Percentiles rank a stretch among this genome's conserved stretches.
phyloP scores from a whole-genome alignment of 2,113 vertebrate species.

The Eulemur rufifrons region DNA sequence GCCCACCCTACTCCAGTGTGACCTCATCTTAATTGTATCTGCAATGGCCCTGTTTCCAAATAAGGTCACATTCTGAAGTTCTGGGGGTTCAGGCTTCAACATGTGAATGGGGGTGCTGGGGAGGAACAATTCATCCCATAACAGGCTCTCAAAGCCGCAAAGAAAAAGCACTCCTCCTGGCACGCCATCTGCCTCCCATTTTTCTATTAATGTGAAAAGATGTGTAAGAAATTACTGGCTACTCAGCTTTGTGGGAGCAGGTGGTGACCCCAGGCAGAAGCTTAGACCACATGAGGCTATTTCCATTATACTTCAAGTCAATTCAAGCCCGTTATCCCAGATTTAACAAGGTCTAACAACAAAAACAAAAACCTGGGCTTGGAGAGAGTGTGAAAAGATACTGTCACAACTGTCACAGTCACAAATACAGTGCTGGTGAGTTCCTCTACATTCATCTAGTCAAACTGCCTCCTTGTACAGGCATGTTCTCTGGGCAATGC shows the following conservation, averaged over 20 bases:
- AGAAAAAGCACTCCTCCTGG: slow-evolving; percentile 10
- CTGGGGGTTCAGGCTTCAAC: neutral
- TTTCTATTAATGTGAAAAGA: slow-evolving; percentile 53
- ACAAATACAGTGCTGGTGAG: neutral
- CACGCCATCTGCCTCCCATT: slow-evolving; percentile 27
- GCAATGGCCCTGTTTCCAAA: slow-evolving; percentile 1
- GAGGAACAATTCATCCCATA: neutral
- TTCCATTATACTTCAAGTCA: neutral
- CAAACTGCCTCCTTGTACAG: rapidly evolving
- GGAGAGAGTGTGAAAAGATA: neutral
- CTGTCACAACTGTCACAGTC: neutral
- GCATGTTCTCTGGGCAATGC: rapidly evolving
- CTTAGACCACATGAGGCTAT: neutral
- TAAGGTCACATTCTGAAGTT: neutral
- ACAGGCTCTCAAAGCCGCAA: slow-evolving; percentile 26
- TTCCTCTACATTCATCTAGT: rapidly evolving
- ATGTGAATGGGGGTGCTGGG: neutral
- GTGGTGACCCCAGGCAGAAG: slow-evolving; percentile 55
- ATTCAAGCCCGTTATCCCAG: neutral
- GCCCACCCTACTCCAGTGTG: neutral
- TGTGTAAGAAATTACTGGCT: slow-evolving; percentile 15
- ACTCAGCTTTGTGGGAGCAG: slow-evolving; percentile 53
- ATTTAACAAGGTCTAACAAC: slow-evolving; percentile 8
- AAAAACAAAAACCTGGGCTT: neutral
- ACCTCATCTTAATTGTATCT: neutral